Evolutionary conservation across 1,140 invertebrate species (phyloP), one percentile per base, ranked within the genome.

Genomic region (Drosophila serrata): DNA sequence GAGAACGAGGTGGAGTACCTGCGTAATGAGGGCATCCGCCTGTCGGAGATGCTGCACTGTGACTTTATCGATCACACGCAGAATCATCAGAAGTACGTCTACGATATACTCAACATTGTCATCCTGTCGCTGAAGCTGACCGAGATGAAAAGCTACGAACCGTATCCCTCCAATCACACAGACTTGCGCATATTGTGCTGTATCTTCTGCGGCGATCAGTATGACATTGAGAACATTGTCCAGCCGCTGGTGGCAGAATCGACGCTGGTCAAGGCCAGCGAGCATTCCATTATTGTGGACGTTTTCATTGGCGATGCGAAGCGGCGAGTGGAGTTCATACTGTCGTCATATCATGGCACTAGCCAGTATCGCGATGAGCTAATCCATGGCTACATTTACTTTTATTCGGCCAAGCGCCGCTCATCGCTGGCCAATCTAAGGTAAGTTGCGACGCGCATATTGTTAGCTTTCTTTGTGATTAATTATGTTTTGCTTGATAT

Each of bases 171-270:
- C 82, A 94, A 91, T 67, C 90, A 92, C 43, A 91, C 91, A 9
- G 92, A 92, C 79, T 58, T 90, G 84, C 96, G 96, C 78, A 97
- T 99, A 93, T 97, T 99, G 84, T 97, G 99, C 95, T 99, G 98
- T 93, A 96, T 99, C 95, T 98, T 99, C 92, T 99, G 98, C 93
- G 98, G 98, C 45, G 98, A 99, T 94, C 97, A 97, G 15, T 99
- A 97, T 90, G 96, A 96, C 2, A 95, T 98, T 42, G 98, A 98
- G 92, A 96, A 97, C 75, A 96, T 99, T 48, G 94, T 99, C 17
- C 96, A 95, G 37, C 98, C 98, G 2, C 93, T 99, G 61, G 94
- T 99, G 40, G 96, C 95, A 85, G 97, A 99, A 92, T 97, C 97
- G 58, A 96, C 96, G 63, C 97, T 97, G 93, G 96, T 97, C 91